Percentiles rank a stretch among this genome's conserved stretches.
Conservation (phyloP, 2,797 vertebrate genomes). For the Diplodus sargus region DNA sequence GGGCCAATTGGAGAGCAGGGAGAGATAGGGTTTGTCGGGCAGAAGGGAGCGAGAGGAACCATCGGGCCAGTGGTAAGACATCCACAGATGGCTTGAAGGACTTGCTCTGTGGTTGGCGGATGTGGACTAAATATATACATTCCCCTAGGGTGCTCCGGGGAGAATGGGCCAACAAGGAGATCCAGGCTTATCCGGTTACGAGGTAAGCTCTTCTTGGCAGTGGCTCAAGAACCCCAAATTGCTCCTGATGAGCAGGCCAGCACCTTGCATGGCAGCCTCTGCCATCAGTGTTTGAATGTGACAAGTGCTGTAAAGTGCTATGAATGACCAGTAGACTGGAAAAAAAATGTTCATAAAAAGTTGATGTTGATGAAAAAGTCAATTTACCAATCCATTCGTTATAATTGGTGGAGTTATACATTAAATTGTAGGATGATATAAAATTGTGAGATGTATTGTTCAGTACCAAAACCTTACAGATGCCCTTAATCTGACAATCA, state of each 20-base stretch:
- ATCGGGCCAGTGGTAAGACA: slow-evolving; percentile 89
- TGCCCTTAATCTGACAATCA: not conserved
- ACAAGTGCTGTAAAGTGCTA: no score
- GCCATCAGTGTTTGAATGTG: no score
- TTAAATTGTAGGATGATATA: not conserved
- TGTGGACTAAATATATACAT: slow-evolving; percentile 29
- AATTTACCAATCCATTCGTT: not conserved
- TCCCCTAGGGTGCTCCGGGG: slow-evolving; percentile 90
- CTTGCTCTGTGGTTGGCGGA: slow-evolving; percentile 20
- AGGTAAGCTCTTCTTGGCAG: slow-evolving; percentile 79
- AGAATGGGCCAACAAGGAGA: slow-evolving; percentile 92
- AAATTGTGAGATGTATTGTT: not conserved
- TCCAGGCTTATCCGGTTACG: slow-evolving; percentile 90
- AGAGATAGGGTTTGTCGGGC: slow-evolving; percentile 89
- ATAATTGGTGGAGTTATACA: slow-evolving; percentile 22
- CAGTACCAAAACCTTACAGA: not conserved
- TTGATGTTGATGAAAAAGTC: no score
- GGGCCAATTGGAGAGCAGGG: slow-evolving; percentile 89
- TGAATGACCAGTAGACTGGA: no score
- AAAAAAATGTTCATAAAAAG: no score
- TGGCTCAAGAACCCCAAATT: no score
- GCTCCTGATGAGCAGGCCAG: no score
- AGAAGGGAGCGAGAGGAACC: slow-evolving; percentile 94
- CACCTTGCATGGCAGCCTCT: no score
- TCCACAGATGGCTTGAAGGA: not conserved